These are phyloP conservation scores for Idaea aversata DNA, from an alignment of 2,888 invertebrate species.

Conservation along the genomic window DNA sequence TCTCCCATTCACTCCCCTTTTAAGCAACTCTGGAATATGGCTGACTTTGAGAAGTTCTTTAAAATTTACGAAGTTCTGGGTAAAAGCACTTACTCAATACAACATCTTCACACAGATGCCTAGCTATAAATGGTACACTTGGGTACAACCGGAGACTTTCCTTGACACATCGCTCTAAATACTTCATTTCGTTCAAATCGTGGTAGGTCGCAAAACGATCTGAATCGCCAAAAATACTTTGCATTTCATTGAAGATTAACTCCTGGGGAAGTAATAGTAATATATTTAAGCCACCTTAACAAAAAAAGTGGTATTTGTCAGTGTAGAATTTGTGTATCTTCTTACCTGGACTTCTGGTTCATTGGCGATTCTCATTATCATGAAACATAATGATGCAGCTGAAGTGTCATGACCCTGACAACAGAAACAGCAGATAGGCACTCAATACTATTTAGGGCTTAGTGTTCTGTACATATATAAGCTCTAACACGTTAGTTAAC, in stretches of 20 bases:
- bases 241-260: conserved; percentile 81
- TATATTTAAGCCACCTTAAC: too few relatives aligned
- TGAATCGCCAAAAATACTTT: conserved; percentile 82
- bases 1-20: too few relatives aligned
- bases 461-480: too few relatives aligned
- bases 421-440: neutral
- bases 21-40: too few relatives aligned
- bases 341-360: conserved; percentile 48
- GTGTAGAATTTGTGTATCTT: neutral
- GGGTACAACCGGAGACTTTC: conserved; percentile 84
- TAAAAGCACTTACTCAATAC: conserved; percentile 69
- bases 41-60: neutral
- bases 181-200: conserved; percentile 81
- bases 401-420: conserved; percentile 66
- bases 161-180: conserved; percentile 85
- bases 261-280: conserved; percentile 63
- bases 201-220: conserved; percentile 81
- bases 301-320: too few relatives aligned
- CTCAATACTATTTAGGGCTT: too few relatives aligned
- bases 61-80: neutral
- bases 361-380: conserved; percentile 52
- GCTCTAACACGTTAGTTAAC: too few relatives aligned
- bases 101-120: conserved; percentile 79
- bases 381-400: conserved; percentile 43
- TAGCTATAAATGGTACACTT: conserved; percentile 83